These are phyloP conservation scores for Acrossocheilus fasciatus DNA, from an alignment of 2,797 vertebrate species.

Conservation along the genomic window DNA sequence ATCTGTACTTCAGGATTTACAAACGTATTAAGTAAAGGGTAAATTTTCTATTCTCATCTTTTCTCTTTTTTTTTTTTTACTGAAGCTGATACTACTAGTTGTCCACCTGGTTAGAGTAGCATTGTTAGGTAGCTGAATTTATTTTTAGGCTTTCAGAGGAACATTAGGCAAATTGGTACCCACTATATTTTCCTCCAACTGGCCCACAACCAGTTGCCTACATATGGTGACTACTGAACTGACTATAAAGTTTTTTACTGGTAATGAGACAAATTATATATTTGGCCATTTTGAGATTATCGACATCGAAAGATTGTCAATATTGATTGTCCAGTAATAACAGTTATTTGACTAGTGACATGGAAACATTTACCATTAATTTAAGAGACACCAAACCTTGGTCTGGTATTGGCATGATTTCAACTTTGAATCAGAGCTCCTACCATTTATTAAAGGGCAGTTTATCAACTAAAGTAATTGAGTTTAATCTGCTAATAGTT, in stretches of 20 bases:
- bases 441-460: neutral
- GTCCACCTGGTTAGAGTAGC: neutral
- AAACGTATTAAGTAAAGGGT: neutral
- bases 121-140: neutral
- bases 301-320: neutral
- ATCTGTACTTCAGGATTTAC: neutral
- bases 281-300: neutral
- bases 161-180: slow-evolving; percentile 12
- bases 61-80: neutral
- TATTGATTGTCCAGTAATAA: neutral
- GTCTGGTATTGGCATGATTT: neutral
- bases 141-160: slow-evolving; percentile 4
- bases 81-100: neutral
- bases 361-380: neutral
- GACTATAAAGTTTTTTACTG: neutral
- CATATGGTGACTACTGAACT: neutral
- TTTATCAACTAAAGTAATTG: slow-evolving; percentile 12
- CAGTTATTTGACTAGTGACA: neutral
- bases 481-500: slow-evolving; percentile 24
- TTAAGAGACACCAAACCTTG: neutral
- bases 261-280: neutral
- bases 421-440: neutral
- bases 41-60: neutral
- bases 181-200: neutral
- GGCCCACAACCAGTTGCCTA: neutral